Evolutionary conservation across 2,888 invertebrate genomes (phyloP), one percentile per base, ranked within the genome.

Genomic region (Agrotis puta): DNA sequence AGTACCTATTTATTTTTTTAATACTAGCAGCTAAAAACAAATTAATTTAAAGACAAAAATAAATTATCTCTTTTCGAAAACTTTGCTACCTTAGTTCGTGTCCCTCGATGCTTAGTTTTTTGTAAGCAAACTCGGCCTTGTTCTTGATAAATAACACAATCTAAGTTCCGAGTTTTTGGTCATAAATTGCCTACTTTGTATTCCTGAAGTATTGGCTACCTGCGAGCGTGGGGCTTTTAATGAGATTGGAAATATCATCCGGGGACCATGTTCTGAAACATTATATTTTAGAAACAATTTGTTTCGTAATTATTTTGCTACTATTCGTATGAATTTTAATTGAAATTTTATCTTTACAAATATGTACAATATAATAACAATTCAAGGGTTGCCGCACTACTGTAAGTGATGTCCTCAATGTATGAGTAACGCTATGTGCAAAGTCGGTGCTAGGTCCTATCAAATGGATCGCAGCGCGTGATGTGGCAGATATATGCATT

Each of bases 121-220:
- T 65, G 16, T 56, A 48, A 53, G 47, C 33, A 63, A 76, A 76
- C 65, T 62, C 18, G 53, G 47, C n/a, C 47, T 56, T 59, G 47
- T 43, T 79, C 58, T 54, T 59, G 61, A 72, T 69, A 73, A 69
- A 76, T 76, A 73, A 70, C 54, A 69, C 62, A 72, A 81, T 83
- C 68, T 70, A 68, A 80, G 71, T 77, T 64, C 22, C 57, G 54
- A 68, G 65, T 72, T 72, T 71, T 70, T 70, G 75, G 68, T 65
- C 67, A 78, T 82, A 82, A 78, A 82, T 84, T 82, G 57, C 70
- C 72, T 72, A 67, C 64, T 82, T 81, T 84, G 70, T 78, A 77
- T 81, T 64, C 81, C 43, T 59, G 43, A 57, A 59, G 61, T 73
- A 73, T 68, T 54, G 67, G 58, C 39, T 80, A 65, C 65, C 64